Conservation (phyloP, 2,888 invertebrate genomes). For the Drosophila monieri region DNA sequence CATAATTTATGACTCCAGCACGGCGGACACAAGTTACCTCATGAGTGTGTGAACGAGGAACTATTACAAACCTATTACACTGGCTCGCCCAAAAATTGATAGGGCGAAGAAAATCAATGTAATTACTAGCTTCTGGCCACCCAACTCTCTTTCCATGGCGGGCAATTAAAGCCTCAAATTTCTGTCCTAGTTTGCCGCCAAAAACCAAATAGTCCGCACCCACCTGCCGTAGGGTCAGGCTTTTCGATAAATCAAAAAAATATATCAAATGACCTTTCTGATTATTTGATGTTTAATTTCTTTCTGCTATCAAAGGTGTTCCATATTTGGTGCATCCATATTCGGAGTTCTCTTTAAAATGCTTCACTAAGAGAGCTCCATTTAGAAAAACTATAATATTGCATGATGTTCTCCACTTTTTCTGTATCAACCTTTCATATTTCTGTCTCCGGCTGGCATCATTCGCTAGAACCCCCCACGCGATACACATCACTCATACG, state of each 20-base stretch:
- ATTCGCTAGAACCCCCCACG: slow-evolving; percentile 4
- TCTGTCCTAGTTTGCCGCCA: slow-evolving; percentile 48
- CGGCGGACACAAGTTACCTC: slow-evolving; percentile 39
- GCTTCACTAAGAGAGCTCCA: background rate
- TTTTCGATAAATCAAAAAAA: slow-evolving; percentile 1
- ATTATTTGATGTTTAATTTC: background rate
- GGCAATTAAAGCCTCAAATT: slow-evolving; percentile 56
- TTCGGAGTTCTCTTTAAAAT: no score
- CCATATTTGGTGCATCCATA: background rate
- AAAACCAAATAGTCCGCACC: slow-evolving; percentile 41
- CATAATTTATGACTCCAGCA: slow-evolving; percentile 70
- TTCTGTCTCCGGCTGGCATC: slow-evolving; percentile 5
- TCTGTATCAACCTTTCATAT: background rate
- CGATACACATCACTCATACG: slow-evolving; percentile 30
- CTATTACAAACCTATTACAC: slow-evolving; percentile 64
- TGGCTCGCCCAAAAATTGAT: slow-evolving; percentile 64
- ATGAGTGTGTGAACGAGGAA: slow-evolving; percentile 8
- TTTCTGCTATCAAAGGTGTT: background rate
- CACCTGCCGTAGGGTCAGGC: background rate
- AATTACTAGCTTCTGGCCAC: slow-evolving; percentile 53
- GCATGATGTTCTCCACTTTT: background rate
- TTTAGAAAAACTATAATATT: background rate
- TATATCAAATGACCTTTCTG: background rate
- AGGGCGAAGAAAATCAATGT: slow-evolving; percentile 71
- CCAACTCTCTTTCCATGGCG: slow-evolving; percentile 30